These are phyloP conservation scores for Acrobasis repandana DNA, from an alignment of 2,888 invertebrate species.

Conservation along the genomic window DNA sequence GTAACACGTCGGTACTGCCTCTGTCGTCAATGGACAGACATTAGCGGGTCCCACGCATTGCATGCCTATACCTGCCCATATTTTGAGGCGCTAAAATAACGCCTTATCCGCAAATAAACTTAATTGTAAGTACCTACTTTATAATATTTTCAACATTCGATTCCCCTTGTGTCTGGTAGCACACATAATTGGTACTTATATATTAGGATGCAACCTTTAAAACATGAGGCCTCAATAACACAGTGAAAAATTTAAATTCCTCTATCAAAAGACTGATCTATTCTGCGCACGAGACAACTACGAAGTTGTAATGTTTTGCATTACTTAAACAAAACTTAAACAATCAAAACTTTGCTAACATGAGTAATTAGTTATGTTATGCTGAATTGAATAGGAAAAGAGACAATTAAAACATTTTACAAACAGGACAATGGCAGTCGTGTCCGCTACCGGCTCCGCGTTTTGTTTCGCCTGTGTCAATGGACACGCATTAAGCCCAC, in stretches of 20 bases:
- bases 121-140: too few species aligned
- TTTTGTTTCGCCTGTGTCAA: constrained; percentile 41
- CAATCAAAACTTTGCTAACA: background rate
- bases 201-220: too few species aligned
- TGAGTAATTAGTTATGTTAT: too few species aligned
- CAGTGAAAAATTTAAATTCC: too few species aligned
- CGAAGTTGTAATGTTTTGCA: background rate
- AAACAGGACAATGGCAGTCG: background rate
- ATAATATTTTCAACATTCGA: too few species aligned
- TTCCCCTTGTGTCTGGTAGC: too few species aligned
- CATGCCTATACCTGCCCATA: background rate
- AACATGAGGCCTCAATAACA: too few species aligned
- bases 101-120: background rate
- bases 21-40: background rate
- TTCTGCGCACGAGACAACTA: background rate
- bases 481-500: constrained; percentile 45
- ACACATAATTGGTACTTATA: too few species aligned
- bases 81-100: background rate
- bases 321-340: background rate
- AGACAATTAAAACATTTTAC: background rate
- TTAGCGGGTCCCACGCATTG: background rate
- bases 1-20: background rate
- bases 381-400: background rate
- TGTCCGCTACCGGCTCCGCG: constrained; percentile 32
- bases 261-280: too few species aligned